Evolutionary conservation across 2,888 invertebrate species (phyloP).

Genomic region (Cerastoderma edule): DNA sequence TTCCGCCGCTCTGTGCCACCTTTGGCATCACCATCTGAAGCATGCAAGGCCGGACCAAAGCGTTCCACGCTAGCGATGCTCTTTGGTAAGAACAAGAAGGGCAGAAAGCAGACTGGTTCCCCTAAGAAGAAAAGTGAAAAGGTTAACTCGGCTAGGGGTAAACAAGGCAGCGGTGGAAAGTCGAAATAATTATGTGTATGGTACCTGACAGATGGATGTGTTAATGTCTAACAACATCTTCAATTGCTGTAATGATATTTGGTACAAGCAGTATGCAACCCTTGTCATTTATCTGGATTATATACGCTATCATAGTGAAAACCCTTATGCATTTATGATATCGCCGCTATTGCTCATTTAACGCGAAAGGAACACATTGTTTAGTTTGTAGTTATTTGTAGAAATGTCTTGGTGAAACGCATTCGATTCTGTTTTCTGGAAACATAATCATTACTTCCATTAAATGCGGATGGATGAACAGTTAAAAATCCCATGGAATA

Average conservation of each 20-base stretch:
- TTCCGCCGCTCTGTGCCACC: conserved; percentile 71
- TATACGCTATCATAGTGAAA: no score
- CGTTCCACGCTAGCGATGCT: conserved; percentile 72
- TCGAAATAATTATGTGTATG: conserved; percentile 5
- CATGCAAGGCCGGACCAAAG: conserved; percentile 46
- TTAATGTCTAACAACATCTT: not conserved
- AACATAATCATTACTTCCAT: no score
- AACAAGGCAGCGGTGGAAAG: conserved; percentile 23
- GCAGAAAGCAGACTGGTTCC: conserved; percentile 38
- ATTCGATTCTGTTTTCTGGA: no score
- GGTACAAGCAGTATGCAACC: not conserved
- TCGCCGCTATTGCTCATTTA: no score
- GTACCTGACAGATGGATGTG: not conserved
- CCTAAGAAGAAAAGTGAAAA: conserved; percentile 36
- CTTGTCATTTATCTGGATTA: no score
- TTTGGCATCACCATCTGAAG: conserved; percentile 50
- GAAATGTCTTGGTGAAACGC: no score
- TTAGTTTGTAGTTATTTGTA: no score
- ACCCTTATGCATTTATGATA: no score
- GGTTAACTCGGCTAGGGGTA: conserved; percentile 24
- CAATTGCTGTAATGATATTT: not conserved
- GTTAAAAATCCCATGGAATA: no score
- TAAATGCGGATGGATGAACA: no score
- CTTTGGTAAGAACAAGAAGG: conserved; percentile 66
- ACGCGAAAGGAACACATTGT: no score